A percentile compares a stretch with the other conserved stretches of the same genome.
Conservation (phyloP, 1,140 invertebrate genomes). For the Homarus americanus region DNA sequence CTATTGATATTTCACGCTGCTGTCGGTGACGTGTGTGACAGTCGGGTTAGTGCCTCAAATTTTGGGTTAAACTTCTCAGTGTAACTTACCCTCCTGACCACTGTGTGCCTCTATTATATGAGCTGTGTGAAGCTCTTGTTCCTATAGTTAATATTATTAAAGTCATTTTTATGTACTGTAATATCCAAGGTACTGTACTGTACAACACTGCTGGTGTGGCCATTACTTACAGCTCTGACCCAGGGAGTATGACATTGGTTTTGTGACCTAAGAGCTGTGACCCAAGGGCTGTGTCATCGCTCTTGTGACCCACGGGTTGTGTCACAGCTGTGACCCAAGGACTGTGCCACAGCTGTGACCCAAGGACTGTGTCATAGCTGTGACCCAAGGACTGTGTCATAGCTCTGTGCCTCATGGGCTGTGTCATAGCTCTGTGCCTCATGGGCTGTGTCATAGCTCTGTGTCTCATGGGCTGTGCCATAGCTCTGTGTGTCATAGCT, state of each 20-base stretch:
- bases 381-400: too few relatives aligned
- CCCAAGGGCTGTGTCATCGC: neutral
- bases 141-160: slow-evolving; percentile 45
- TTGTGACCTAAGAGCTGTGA: neutral
- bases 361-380: too few relatives aligned
- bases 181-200: slow-evolving; percentile 15
- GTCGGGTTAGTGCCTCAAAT: slow-evolving; percentile 36
- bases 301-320: neutral
- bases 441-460: neutral
- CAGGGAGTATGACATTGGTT: neutral
- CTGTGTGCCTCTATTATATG: slow-evolving; percentile 23
- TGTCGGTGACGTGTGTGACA: too few relatives aligned
- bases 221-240: neutral
- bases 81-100: slow-evolving; percentile 17
- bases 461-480: neutral
- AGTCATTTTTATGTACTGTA: slow-evolving; percentile 28
- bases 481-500: too few relatives aligned
- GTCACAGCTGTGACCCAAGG: too few relatives aligned
- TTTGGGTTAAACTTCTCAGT: neutral
- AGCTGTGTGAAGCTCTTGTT: slow-evolving; percentile 47
- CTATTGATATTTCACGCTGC: neutral
- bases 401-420: neutral
- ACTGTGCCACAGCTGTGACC: too few relatives aligned
- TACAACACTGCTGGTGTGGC: slow-evolving; percentile 25
- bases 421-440: neutral